These are phyloP conservation scores for Drosophila biarmipes DNA, from an alignment of 1,140 invertebrate species.

Conservation along the genomic window DNA sequence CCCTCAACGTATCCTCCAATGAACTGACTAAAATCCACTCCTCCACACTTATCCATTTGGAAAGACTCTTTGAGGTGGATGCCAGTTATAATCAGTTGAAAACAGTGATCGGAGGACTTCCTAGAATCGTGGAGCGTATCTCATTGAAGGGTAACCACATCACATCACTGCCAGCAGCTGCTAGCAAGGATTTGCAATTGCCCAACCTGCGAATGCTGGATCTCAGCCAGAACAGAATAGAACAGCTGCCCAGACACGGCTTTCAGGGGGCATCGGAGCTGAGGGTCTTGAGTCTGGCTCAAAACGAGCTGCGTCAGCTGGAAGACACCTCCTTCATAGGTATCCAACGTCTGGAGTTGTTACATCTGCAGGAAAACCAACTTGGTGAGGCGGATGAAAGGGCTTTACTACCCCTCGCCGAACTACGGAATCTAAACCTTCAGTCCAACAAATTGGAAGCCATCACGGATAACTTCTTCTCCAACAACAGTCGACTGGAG, in stretches of 20 bases:
- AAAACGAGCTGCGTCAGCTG: slow-evolving; percentile 90
- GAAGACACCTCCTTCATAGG: slow-evolving; percentile 90
- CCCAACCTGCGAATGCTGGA: slow-evolving; percentile 90
- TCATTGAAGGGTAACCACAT: slow-evolving; percentile 91
- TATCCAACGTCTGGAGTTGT: slow-evolving; percentile 88
- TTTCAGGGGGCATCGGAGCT: slow-evolving; percentile 89
- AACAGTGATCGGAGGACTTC: slow-evolving; percentile 89
- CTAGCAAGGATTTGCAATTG: slow-evolving; percentile 88
- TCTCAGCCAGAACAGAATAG: slow-evolving; percentile 91
- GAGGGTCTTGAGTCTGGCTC: slow-evolving; percentile 90
- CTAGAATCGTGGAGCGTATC: slow-evolving; percentile 91
- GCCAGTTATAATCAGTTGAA: slow-evolving; percentile 90
- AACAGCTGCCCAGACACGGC: slow-evolving; percentile 88
- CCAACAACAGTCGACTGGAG: slow-evolving; percentile 88
- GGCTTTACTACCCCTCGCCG: slow-evolving; percentile 87
- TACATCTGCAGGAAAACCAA: slow-evolving; percentile 92
- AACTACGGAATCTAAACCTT: slow-evolving; percentile 89
- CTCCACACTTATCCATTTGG: slow-evolving; percentile 90
- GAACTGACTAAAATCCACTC: slow-evolving; percentile 88
- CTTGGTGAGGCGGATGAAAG: slow-evolving; percentile 88
- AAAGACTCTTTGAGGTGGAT: slow-evolving; percentile 91
- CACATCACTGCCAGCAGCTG: slow-evolving; percentile 86
- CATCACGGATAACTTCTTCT: slow-evolving; percentile 88
- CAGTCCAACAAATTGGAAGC: slow-evolving; percentile 91
- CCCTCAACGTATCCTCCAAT: slow-evolving; percentile 92